A percentile compares a stretch with the other conserved stretches of the same genome.
Evolutionary conservation across 92 coral and sea anemone genomes (phyloP).

Genomic region (Zoanthus sansibaricus): DNA sequence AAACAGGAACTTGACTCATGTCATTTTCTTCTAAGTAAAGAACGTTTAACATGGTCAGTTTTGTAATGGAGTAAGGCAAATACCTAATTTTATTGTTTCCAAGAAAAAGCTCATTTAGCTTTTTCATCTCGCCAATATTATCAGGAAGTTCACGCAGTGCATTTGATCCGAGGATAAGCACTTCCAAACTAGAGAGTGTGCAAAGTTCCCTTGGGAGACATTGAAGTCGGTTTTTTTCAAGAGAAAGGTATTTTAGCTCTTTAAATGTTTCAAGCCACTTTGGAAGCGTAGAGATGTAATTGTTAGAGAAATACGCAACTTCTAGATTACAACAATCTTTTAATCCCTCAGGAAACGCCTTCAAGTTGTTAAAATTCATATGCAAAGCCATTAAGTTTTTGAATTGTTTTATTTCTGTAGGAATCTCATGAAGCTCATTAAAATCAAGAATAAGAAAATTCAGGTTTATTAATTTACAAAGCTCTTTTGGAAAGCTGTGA

Average conservation of each 20-base stretch:
- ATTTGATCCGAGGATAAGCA: conserved; percentile 76
- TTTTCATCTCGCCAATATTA: conserved; percentile 61
- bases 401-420: conserved; percentile 57
- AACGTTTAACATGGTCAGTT: conserved; percentile 62
- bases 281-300: conserved; percentile 68
- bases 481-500: conserved; percentile 54
- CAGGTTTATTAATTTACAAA: conserved; percentile 73
- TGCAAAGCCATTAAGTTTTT: conserved; percentile 69
- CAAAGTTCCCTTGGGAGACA: conserved; percentile 80
- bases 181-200: conserved; percentile 66
- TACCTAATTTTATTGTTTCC: conserved; percentile 65
- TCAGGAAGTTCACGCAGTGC: conserved; percentile 72
- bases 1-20: conserved; percentile 58
- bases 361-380: conserved; percentile 66
- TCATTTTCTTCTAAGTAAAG: conserved; percentile 75
- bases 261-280: conserved; percentile 80
- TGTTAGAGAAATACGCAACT: conserved; percentile 71
- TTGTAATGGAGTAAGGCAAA: conserved; percentile 72
- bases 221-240: conserved; percentile 72
- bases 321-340: conserved; percentile 52
- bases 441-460: conserved; percentile 76
- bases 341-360: conserved; percentile 67
- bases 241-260: conserved; percentile 64
- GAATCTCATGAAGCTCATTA: conserved; percentile 69
- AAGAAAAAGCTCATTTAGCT: conserved; percentile 75